phyloP scores from a whole-genome alignment of 2,888 invertebrate genomes.

The Eutolmus rufibarbis region DNA sequence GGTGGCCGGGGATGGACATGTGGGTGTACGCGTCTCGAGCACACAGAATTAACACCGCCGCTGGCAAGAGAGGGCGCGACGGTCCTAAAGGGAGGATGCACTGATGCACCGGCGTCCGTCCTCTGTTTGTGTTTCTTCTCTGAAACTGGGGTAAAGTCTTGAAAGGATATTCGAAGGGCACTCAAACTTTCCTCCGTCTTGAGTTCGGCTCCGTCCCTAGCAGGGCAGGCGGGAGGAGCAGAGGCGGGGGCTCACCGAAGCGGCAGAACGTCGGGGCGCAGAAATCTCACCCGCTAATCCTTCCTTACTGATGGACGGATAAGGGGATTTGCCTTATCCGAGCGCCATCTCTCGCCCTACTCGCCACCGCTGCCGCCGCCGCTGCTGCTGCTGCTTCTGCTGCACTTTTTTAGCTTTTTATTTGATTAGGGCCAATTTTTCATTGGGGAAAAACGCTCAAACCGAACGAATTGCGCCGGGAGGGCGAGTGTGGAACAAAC shows the following conservation, averaged over 20 bases:
- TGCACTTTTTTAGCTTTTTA: slow-evolving; percentile 35
- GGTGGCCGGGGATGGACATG: slow-evolving; percentile 17
- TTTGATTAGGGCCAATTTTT: slow-evolving; percentile 41
- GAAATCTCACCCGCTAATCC: slow-evolving; percentile 27
- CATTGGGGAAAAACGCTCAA: slow-evolving; percentile 32
- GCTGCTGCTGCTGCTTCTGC: neutral
- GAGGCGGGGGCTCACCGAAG: neutral
- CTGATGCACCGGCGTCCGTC: neutral
- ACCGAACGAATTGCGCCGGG: slow-evolving; percentile 6
- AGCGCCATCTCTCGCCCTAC: slow-evolving; percentile 12
- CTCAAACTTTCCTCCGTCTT: slow-evolving; percentile 33
- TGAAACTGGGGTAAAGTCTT: slow-evolving; percentile 43
- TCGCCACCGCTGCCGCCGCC: neutral
- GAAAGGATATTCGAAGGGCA: slow-evolving; percentile 44
- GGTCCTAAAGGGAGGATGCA: slow-evolving; percentile 11
- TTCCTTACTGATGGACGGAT: slow-evolving; percentile 28
- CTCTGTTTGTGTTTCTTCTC: neutral
- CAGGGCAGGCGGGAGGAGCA: neutral
- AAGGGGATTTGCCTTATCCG: neutral
- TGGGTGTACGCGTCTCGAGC: slow-evolving; percentile 33
- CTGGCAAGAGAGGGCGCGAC: neutral
- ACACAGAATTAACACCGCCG: slow-evolving; percentile 20
- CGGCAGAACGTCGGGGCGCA: neutral
- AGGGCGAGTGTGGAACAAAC: slow-evolving; percentile 27
- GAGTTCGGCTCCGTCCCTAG: neutral